Conservation (phyloP, 2,888 invertebrate genomes). For the Alviniconcha strummeri region DNA sequence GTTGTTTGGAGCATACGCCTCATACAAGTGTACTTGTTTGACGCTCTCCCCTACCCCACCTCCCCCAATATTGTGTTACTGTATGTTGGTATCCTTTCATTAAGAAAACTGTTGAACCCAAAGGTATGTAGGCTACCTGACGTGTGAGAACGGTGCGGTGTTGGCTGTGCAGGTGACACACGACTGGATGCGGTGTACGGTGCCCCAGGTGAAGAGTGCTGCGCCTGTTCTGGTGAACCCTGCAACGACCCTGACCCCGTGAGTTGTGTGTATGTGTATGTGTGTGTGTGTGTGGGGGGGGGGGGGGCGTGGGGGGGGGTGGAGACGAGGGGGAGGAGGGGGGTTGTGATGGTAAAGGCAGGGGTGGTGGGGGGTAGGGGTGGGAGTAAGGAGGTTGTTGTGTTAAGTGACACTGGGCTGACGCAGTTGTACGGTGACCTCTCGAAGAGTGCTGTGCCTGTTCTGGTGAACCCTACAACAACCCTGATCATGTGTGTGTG, state of each 20-base stretch:
- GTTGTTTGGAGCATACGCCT: too few relatives aligned
- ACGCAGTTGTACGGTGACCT: slow-evolving; percentile 26
- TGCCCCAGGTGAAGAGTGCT: slow-evolving; percentile 34
- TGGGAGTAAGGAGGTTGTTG: not conserved
- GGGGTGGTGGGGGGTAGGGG: not conserved
- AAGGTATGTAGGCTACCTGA: too few relatives aligned
- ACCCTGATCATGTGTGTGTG: slow-evolving; percentile 28
- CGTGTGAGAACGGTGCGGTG: too few relatives aligned
- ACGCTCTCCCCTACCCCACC: too few relatives aligned
- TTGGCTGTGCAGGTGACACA: slow-evolving; percentile 24
- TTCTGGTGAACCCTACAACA: slow-evolving; percentile 25
- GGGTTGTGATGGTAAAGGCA: not conserved
- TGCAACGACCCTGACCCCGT: slow-evolving; percentile 36
- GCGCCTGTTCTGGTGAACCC: slow-evolving; percentile 34
- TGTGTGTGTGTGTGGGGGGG: not conserved
- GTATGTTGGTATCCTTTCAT: too few relatives aligned
- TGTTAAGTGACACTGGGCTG: slow-evolving; percentile 23
- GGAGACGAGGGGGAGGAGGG: not conserved
- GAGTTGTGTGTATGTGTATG: not conserved
- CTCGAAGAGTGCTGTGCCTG: slow-evolving; percentile 37
- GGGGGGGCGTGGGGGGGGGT: not conserved
- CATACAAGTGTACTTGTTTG: too few relatives aligned
- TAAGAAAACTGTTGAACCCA: too few relatives aligned
- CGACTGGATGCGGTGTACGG: slow-evolving; percentile 23
- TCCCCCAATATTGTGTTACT: too few relatives aligned